Evolutionary conservation across 2,113 vertebrate species (phyloP), one percentile per base, ranked within the genome.

Genomic region (Elephantulus edwardii): DNA sequence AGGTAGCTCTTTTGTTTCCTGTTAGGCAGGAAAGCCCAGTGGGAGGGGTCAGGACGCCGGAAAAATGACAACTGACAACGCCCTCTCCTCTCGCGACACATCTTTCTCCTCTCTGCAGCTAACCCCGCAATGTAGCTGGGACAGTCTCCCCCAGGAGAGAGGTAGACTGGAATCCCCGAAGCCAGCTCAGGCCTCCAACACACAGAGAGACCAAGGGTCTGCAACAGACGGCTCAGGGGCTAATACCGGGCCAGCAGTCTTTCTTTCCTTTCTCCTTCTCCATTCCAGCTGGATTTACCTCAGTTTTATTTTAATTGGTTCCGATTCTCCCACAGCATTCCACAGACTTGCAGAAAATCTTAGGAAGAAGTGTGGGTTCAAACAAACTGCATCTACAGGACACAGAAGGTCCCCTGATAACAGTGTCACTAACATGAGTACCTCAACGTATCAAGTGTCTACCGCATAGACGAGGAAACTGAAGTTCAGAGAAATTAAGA

Each of bases 231-330:
- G 74, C 14, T 4, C 60, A 30, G 68, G 62, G 44, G 72, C 38
- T 17, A 60, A 28, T 26, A 60, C 66, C 54, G 9, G 35, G 2
- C 56, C 6, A 0, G 8, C 42, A n/a, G 81, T 7, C 71, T 71
- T 80, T 86, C 52, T 56, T 56, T 44, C 12, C n/a, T 14, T 50
- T 86, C 56, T 42, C 42, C 44, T 86, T 64, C 66, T 83, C 52
- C 2, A 0, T 30, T 72, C 85, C 93, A 91, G 85, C 89, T 87
- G 88, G 38, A 81, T 50, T 89, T 35, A 80, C 91, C 91, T 35
- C 35, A 66, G 0, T 10, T 46, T 9, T 26, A 30, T 35, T 44
- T 89, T 42, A 30, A 54, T 58, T 81, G 74, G 85, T 33, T 46
- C 60, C 40, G 35, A 71, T 71, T 78, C 83, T 81, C 68, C 85